These are phyloP conservation scores for Leuciscus idus DNA, from an alignment of 2,113 vertebrate genomes.

Conservation along the genomic window DNA sequence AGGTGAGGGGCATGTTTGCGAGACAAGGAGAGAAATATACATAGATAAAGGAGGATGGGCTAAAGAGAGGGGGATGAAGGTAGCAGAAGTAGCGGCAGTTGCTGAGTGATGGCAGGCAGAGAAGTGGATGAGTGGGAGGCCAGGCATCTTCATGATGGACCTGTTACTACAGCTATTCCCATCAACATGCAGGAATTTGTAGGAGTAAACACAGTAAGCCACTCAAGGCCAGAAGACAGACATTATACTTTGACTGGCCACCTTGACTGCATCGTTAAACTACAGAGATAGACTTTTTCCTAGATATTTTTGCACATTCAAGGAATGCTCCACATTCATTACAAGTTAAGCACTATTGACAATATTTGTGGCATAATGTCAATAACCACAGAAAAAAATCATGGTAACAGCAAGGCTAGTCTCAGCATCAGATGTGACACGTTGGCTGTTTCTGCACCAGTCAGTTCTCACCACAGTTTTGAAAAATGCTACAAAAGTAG, in stretches of 20 bases:
- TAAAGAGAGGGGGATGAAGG: constrained; percentile 34
- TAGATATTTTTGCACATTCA: background rate
- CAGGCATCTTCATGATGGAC: constrained; percentile 34
- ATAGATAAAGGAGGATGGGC: constrained; percentile 14
- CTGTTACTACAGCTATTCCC: constrained; percentile 46
- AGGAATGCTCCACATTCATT: background rate
- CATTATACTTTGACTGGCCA: constrained; percentile 25
- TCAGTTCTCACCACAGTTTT: no score
- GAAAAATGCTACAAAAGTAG: no score
- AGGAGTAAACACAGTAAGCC: constrained; percentile 17
- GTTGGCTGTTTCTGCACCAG: no score
- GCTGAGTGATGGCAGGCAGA: constrained; percentile 36
- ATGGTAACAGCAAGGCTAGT: no score
- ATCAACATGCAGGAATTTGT: constrained; percentile 34
- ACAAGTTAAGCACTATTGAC: background rate
- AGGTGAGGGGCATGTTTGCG: constrained; percentile 22
- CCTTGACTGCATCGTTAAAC: constrained; percentile 7
- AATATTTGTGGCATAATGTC: background rate
- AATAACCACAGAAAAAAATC: background rate
- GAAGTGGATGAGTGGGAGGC: constrained; percentile 49
- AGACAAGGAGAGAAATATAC: constrained; percentile 14
- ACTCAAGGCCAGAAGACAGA: background rate
- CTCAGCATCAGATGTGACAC: no score
- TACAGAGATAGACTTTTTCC: background rate
- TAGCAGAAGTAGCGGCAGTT: constrained; percentile 51